Percentiles rank a stretch among this genome's conserved stretches.
Conservation (phyloP, 2,888 invertebrate species). For the Enchytraeus crypticus region DNA sequence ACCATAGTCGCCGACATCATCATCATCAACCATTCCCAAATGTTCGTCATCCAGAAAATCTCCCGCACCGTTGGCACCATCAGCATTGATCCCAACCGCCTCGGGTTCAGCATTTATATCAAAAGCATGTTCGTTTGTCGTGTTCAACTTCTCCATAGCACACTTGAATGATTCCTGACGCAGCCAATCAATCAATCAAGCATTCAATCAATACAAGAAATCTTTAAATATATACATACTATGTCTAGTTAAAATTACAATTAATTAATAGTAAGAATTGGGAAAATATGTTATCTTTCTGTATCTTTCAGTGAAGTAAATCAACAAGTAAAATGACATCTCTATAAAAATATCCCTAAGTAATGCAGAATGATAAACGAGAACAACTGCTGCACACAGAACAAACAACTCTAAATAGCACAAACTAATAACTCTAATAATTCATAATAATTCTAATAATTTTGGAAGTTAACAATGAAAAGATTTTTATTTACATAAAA, state of each 20-base stretch:
- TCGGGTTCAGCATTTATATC: slow-evolving; percentile 42
- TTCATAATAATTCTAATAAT: no score
- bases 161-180: not conserved
- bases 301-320: no score
- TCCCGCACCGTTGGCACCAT: slow-evolving; percentile 18
- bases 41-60: slow-evolving; percentile 6
- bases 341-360: not conserved
- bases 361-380: not conserved
- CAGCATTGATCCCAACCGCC: slow-evolving; percentile 9
- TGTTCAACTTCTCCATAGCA: not conserved
- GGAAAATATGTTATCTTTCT: no score
- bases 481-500: no score
- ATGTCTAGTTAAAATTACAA: no score
- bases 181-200: not conserved
- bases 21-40: no score
- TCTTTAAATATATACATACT: no score
- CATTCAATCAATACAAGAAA: not conserved
- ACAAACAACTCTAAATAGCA: not conserved
- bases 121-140: slow-evolving; percentile 37
- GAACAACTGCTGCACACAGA: not conserved
- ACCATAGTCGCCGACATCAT: slow-evolving; percentile 20
- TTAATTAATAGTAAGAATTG: no score
- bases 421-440: no score
- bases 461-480: no score
- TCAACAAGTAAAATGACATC: not conserved